Evolutionary conservation across 2,888 invertebrate species (phyloP).

Genomic region (Ormia ochracea): DNA sequence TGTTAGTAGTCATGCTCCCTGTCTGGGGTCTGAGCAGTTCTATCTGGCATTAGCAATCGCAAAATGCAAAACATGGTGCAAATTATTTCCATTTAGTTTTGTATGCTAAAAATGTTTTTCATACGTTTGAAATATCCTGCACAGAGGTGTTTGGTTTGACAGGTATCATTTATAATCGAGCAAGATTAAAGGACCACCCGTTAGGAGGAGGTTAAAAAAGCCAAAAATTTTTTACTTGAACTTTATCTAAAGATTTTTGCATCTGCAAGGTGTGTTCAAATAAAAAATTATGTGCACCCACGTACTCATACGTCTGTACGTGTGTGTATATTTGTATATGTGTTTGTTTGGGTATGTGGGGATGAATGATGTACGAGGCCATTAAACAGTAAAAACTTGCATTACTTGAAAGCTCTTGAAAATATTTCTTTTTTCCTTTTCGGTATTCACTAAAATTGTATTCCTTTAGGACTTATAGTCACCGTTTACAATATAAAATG

Average conservation of each 20-base stretch:
- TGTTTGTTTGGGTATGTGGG: too few species aligned
- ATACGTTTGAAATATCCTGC: conserved; percentile 25
- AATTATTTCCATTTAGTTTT: background rate
- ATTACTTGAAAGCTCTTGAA: too few species aligned
- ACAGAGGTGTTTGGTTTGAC: conserved; percentile 45
- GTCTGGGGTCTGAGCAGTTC: background rate
- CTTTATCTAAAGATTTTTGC: background rate
- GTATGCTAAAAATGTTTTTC: conserved; percentile 33
- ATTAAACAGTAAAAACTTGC: too few species aligned
- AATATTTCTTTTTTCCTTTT: too few species aligned
- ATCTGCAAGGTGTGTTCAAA: background rate
- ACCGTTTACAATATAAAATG: too few species aligned
- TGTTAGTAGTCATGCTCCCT: conserved; percentile 20
- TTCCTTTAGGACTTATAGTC: too few species aligned
- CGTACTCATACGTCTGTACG: too few species aligned
- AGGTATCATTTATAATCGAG: conserved; percentile 48
- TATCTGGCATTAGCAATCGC: conserved; percentile 6
- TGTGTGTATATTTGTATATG: too few species aligned
- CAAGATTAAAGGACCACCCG: conserved; percentile 12
- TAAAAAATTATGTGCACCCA: too few species aligned
- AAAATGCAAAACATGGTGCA: background rate
- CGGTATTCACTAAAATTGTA: too few species aligned
- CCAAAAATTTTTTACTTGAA: background rate
- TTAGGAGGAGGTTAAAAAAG: background rate
- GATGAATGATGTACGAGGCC: too few species aligned